Evolutionary conservation across 92 coral and sea anemone genomes (phyloP).

Genomic region (Zoanthus sansibaricus): DNA sequence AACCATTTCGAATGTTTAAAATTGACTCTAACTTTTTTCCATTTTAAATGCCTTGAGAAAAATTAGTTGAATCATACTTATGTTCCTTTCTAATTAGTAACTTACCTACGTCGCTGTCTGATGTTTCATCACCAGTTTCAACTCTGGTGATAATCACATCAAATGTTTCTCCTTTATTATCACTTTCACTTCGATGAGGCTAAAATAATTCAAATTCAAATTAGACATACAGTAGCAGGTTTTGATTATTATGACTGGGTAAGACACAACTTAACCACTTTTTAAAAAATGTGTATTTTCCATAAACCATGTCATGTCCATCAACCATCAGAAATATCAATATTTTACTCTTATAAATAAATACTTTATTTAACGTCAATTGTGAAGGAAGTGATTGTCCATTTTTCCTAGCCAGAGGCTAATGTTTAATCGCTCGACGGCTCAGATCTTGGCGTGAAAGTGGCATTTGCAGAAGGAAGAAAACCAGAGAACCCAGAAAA

Average conservation of each 20-base stretch:
- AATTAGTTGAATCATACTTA: neutral
- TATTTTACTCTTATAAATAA: neutral
- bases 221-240: neutral
- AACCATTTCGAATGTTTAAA: too few species aligned
- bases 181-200: constrained; percentile 55
- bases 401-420: too few species aligned
- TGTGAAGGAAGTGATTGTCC: too few species aligned
- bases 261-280: neutral
- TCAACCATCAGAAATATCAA: neutral
- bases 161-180: constrained; percentile 71
- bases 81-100: too few species aligned
- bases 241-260: neutral
- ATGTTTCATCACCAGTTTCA: constrained; percentile 49
- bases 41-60: neutral
- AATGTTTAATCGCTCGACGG: too few species aligned
- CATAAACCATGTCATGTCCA: neutral
- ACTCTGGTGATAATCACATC: constrained; percentile 96
- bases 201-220: neutral
- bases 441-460: too few species aligned
- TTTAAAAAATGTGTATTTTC: neutral
- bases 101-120: constrained; percentile 33
- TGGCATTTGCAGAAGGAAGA: too few species aligned
- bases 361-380: too few species aligned
- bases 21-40: too few species aligned
- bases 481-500: too few species aligned